Percentiles rank a stretch among this genome's conserved stretches.
Conservation (phyloP, 1,140 invertebrate genomes). For the Euwallacea similis region DNA sequence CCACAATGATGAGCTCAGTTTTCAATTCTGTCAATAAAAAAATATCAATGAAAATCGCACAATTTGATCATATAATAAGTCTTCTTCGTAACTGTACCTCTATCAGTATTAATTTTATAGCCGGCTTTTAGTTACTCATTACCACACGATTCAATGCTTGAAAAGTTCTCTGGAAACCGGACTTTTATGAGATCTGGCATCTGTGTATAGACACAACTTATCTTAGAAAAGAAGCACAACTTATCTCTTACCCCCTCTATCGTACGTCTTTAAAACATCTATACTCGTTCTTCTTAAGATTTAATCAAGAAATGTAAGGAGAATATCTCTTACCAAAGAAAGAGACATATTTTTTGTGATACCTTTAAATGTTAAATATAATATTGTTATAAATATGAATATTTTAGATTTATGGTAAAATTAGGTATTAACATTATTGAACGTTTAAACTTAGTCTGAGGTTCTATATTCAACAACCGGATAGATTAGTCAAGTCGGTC, state of each 20-base stretch:
- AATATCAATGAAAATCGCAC: too few species aligned
- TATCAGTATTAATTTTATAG: too few species aligned
- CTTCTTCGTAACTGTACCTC: too few species aligned
- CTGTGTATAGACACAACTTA: too few species aligned
- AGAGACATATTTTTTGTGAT: conserved; percentile 50
- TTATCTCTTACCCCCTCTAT: background rate
- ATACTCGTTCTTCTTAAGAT: too few species aligned
- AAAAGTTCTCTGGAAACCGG: too few species aligned
- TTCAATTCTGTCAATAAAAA: too few species aligned
- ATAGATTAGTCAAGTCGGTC: too few species aligned
- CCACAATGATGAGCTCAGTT: background rate
- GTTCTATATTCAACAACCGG: conserved; percentile 33
- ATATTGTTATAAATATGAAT: conserved; percentile 49
- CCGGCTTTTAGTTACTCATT: too few species aligned
- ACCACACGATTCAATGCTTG: too few species aligned
- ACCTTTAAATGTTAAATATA: conserved; percentile 46
- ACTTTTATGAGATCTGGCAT: too few species aligned
- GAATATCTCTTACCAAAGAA: conserved; percentile 40
- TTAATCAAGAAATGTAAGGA: conserved; percentile 28
- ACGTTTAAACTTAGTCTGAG: conserved; percentile 34
- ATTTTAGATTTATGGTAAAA: conserved; percentile 42
- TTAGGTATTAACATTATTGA: conserved; percentile 36
- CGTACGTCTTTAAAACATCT: background rate
- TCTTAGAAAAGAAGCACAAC: background rate
- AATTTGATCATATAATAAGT: too few species aligned